phyloP scores from a whole-genome alignment of 2,888 invertebrate species.

The Cistogaster globosa region DNA sequence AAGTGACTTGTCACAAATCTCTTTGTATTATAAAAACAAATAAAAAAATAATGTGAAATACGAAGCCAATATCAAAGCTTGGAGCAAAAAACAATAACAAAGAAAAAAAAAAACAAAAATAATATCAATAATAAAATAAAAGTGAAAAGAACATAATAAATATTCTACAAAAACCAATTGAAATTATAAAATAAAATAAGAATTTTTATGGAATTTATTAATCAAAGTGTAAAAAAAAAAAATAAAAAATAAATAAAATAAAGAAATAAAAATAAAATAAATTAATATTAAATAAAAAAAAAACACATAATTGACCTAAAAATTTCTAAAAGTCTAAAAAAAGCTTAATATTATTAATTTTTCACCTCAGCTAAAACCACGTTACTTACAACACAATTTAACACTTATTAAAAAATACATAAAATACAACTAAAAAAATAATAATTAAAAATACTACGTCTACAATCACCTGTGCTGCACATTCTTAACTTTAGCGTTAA shows the following conservation, averaged over 20 bases:
- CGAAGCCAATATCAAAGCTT: neutral
- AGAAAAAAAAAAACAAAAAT: neutral
- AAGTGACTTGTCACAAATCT: conserved; percentile 7
- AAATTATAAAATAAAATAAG: neutral
- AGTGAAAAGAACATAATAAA: conserved; percentile 8
- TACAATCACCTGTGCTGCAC: conserved; percentile 5
- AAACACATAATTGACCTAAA: neutral
- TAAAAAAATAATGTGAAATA: neutral
- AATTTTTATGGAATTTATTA: neutral
- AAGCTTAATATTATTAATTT: conserved; percentile 2
- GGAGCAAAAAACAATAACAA: neutral
- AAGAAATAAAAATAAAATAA: too few relatives aligned
- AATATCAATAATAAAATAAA: neutral
- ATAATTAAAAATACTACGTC: neutral
- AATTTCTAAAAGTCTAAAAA: neutral
- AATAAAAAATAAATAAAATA: neutral
- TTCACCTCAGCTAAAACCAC: neutral
- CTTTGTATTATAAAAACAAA: neutral
- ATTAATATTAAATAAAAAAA: too few relatives aligned
- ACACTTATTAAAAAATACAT: neutral
- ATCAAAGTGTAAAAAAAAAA: neutral
- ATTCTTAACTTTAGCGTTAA: neutral
- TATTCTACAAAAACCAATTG: neutral
- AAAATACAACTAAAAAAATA: too few relatives aligned
- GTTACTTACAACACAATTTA: conserved; percentile 10